A percentile compares a stretch with the other conserved stretches of the same genome.
Conservation (phyloP, 2,888 invertebrate species). For the Heteromurus nitidus region DNA sequence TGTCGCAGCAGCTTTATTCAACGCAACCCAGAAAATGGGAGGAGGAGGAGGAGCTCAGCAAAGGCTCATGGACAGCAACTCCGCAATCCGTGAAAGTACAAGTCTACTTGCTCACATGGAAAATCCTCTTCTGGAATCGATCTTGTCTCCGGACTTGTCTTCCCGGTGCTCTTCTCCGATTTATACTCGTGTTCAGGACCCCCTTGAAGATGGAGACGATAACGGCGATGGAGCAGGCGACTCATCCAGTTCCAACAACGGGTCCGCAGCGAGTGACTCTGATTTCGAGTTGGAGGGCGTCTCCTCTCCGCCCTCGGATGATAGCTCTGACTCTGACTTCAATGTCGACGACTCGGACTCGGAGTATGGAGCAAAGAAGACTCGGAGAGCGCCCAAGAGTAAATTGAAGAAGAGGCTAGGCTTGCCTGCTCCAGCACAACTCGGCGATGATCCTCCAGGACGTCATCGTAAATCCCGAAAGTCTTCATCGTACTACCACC, state of each 20-base stretch:
- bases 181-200: slow-evolving; percentile 33
- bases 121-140: slow-evolving; percentile 27
- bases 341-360: slow-evolving; percentile 44
- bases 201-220: neutral
- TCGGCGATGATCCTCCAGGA: neutral
- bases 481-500: slow-evolving; percentile 38
- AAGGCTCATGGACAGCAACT: neutral
- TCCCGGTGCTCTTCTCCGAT: slow-evolving; percentile 39
- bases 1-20: slow-evolving; percentile 33
- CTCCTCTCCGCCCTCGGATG: slow-evolving; percentile 36
- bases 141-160: slow-evolving; percentile 15
- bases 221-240: neutral
- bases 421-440: neutral
- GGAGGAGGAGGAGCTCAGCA: neutral
- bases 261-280: slow-evolving; percentile 37
- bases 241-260: slow-evolving; percentile 25
- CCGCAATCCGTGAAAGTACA: neutral
- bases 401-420: neutral
- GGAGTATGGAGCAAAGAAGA: slow-evolving; percentile 28
- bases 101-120: slow-evolving; percentile 41
- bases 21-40: slow-evolving; percentile 11
- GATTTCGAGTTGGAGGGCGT: slow-evolving; percentile 51
- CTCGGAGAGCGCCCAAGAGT: neutral
- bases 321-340: slow-evolving; percentile 44
- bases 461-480: neutral